Evolutionary conservation across 2,113 vertebrate genomes (phyloP).

Genomic region (Phalacrocorax pelagicus): DNA sequence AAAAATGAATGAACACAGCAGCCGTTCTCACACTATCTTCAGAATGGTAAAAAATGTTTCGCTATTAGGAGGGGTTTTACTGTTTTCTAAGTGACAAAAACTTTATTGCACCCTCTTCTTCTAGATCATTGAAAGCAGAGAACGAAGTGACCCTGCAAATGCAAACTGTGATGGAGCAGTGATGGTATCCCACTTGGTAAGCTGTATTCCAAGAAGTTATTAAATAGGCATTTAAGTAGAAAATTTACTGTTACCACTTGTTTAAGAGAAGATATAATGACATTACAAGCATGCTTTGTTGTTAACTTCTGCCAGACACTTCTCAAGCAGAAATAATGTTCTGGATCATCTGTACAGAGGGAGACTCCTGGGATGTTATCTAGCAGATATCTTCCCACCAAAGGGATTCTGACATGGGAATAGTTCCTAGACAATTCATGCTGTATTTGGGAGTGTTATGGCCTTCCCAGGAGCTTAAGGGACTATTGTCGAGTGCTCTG

Average conservation of each 20-base stretch:
- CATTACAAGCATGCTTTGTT: background rate
- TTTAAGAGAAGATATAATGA: background rate
- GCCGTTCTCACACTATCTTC: constrained; percentile 95
- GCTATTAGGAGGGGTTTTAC: background rate
- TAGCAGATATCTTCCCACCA: background rate
- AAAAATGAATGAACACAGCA: constrained; percentile 96
- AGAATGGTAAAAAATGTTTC: constrained; percentile 83
- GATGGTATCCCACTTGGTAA: constrained; percentile 94
- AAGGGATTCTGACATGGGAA: background rate
- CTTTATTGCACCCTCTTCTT: background rate
- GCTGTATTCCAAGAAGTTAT: background rate
- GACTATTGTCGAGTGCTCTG: background rate
- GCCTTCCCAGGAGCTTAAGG: rapidly evolving
- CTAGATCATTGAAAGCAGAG: constrained; percentile 94
- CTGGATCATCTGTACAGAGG: background rate
- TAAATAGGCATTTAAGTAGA: background rate
- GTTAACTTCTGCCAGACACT: background rate
- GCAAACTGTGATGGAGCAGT: constrained; percentile 87
- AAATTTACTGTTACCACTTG: background rate
- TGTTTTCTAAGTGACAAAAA: background rate
- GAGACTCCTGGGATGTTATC: background rate
- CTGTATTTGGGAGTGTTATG: background rate
- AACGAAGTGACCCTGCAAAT: constrained; percentile 81
- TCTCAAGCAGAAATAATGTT: background rate
- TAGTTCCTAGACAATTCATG: background rate